Evolutionary conservation across 2,888 invertebrate genomes (phyloP).

Genomic region (Beris chalybata): DNA sequence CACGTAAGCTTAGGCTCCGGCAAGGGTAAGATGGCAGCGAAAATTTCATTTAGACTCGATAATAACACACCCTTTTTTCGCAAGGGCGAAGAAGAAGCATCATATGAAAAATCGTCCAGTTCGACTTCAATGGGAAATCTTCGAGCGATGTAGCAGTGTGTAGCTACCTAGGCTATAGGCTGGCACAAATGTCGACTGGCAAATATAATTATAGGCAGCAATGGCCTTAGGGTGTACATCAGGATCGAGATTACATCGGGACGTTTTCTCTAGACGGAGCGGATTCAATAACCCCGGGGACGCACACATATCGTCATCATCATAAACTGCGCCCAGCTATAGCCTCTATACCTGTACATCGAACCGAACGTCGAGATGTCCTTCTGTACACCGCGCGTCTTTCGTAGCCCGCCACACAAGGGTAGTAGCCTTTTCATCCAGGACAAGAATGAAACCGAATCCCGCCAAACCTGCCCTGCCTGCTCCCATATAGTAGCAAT

Average conservation of each 20-base stretch:
- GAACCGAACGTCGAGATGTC: not conserved
- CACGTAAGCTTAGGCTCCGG: too few species aligned
- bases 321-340: not conserved
- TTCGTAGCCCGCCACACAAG: constrained; percentile 1
- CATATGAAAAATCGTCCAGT: too few species aligned
- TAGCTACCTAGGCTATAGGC: too few species aligned
- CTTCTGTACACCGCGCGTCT: not conserved
- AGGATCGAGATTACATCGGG: constrained; percentile 17
- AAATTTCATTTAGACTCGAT: too few species aligned
- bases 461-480: constrained; percentile 32
- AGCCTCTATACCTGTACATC: too few species aligned
- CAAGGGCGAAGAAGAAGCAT: too few species aligned
- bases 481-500: not conserved
- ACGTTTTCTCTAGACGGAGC: constrained; percentile 1
- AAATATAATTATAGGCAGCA: constrained; percentile 11
- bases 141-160: too few species aligned
- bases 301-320: constrained; percentile 9
- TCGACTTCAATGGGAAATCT: too few species aligned
- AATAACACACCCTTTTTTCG: too few species aligned
- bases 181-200: not conserved
- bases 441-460: constrained; percentile 30
- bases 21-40: too few species aligned
- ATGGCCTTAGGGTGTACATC: not conserved
- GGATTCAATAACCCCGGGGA: constrained; percentile 23
- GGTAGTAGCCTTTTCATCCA: constrained; percentile 8